Evolutionary conservation across 2,797 vertebrate genomes (phyloP).

Genomic region (Graptemys geographica): DNA sequence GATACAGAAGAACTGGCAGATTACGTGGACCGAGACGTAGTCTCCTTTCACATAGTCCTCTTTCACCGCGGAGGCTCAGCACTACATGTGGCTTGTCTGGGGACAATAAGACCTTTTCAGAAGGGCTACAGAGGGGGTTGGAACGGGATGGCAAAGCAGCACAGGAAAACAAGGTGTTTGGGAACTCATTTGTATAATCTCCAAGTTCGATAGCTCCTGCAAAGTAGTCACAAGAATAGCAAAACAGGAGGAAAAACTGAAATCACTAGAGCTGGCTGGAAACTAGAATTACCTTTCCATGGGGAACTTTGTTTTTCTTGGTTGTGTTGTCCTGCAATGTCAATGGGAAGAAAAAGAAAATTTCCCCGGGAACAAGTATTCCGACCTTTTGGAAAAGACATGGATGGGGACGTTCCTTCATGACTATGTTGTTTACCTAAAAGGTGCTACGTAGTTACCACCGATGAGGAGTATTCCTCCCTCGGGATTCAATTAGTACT

Average conservation of each 20-base stretch:
- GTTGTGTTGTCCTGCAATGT: not conserved
- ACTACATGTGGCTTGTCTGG: not conserved
- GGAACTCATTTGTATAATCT: no score
- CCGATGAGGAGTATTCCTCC: no score
- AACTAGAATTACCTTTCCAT: accelerated
- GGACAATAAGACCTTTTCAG: not conserved
- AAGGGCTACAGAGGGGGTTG: not conserved
- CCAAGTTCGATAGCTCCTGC: not conserved
- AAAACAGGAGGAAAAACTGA: not conserved
- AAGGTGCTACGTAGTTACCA: no score
- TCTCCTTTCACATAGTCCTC: not conserved
- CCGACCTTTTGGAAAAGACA: not conserved
- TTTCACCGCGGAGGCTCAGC: not conserved
- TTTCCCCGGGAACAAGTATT: not conserved
- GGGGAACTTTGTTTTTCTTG: not conserved
- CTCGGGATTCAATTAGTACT: no score
- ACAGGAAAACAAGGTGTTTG: not conserved
- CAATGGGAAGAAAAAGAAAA: accelerated
- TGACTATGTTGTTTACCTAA: no score
- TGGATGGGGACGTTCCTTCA: no score
- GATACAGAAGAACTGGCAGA: not conserved
- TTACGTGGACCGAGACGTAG: no score
- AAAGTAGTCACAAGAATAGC: not conserved
- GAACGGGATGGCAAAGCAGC: not conserved
- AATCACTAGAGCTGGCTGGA: not conserved